A percentile compares a stretch with the other conserved stretches of the same genome.
Conservation (phyloP, 35 echinoderm and acorn worm species). For the Ophiothrix spiculata region DNA sequence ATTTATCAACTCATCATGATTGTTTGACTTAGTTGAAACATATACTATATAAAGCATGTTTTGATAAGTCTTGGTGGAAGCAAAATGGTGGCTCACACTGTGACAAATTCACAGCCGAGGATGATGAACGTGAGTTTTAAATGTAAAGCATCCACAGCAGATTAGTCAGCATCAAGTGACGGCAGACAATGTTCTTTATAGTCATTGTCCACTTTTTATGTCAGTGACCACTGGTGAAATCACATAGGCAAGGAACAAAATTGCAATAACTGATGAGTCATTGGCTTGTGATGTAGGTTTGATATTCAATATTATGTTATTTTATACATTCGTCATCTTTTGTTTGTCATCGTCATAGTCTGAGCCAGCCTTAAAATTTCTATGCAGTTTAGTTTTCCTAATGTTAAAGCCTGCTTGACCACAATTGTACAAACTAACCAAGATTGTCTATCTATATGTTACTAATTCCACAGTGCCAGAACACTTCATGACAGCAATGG, state of each 20-base stretch:
- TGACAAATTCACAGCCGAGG: not conserved
- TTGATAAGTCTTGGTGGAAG: not conserved
- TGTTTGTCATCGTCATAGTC: not conserved
- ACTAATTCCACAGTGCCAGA: not conserved
- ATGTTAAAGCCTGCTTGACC: not conserved
- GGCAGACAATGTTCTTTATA: too few relatives aligned
- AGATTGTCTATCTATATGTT: not conserved
- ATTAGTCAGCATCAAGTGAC: too few relatives aligned
- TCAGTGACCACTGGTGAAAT: too few relatives aligned
- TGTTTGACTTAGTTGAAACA: not conserved
- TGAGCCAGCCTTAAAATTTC: not conserved
- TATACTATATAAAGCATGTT: not conserved
- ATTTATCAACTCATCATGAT: not conserved
- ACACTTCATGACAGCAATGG: not conserved
- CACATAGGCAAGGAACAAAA: too few relatives aligned
- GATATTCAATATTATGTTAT: not conserved
- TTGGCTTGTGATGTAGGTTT: too few relatives aligned
- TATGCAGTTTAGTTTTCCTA: not conserved
- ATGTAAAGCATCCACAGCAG: too few relatives aligned
- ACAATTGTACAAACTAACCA: not conserved
- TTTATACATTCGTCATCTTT: not conserved
- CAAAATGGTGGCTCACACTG: not conserved
- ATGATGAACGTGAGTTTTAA: not conserved
- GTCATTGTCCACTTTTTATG: too few relatives aligned
- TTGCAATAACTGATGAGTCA: too few relatives aligned